Percentiles rank a stretch among this genome's conserved stretches.
These are phyloP conservation scores for Enteromius radiatus DNA, from an alignment of 2,797 vertebrate species.

Conservation along the genomic window DNA sequence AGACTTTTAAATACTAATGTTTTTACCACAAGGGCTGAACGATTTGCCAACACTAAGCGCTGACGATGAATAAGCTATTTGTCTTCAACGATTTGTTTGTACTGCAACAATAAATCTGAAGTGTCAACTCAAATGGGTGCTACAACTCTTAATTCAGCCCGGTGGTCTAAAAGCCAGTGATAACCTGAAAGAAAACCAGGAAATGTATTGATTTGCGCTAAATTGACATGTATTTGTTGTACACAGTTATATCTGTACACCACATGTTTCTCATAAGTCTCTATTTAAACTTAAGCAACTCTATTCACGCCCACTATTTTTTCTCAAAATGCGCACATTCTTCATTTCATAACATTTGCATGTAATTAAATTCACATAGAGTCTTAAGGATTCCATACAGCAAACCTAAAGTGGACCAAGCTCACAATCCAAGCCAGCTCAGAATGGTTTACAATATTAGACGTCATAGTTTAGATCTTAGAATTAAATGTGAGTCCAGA, in stretches of 20 bases:
- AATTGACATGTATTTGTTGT: neutral
- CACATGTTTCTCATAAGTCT: neutral
- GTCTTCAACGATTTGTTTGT: conserved; percentile 69
- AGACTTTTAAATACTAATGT: conserved; percentile 60
- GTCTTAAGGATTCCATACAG: conserved; percentile 12
- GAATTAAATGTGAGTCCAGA: conserved; percentile 7
- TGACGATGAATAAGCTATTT: conserved; percentile 66
- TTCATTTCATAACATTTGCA: conserved; percentile 4
- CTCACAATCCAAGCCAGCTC: neutral
- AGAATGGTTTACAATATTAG: conserved; percentile 41
- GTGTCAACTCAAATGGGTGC: conserved; percentile 68
- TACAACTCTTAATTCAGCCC: conserved; percentile 60
- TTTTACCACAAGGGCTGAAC: conserved; percentile 65
- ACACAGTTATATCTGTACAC: neutral
- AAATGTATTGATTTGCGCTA: neutral
- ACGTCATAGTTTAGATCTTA: neutral
- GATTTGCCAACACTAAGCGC: conserved; percentile 65
- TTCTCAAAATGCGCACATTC: neutral
- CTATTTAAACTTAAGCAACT: conserved; percentile 5
- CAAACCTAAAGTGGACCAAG: conserved; percentile 35
- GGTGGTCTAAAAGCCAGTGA: conserved; percentile 38
- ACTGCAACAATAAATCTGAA: conserved; percentile 63
- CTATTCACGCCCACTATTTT: neutral
- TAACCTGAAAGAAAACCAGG: neutral
- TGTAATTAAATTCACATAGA: neutral